These are phyloP conservation scores for Hipposideros armiger DNA, from an alignment of 2,113 vertebrate species.

Conservation along the genomic window DNA sequence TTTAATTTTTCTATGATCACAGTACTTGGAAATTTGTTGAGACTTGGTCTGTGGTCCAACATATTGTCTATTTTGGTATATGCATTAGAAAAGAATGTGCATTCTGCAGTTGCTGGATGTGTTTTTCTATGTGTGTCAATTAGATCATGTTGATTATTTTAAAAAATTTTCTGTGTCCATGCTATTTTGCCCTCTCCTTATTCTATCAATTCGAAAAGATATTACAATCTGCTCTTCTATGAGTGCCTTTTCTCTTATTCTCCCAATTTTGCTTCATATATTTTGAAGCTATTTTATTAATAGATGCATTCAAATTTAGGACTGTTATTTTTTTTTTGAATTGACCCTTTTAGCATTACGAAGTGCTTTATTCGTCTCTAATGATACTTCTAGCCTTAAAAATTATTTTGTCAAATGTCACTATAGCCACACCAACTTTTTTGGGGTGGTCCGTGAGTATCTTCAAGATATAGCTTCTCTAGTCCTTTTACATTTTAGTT, in stretches of 20 bases:
- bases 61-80: background rate
- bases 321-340: constrained; percentile 25
- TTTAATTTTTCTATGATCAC: constrained; percentile 36
- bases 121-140: background rate
- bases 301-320: background rate
- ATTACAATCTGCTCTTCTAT: background rate
- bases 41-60: background rate
- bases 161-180: background rate
- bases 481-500: background rate
- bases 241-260: background rate
- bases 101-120: background rate
- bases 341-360: background rate
- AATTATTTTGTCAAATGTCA: background rate
- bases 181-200: background rate
- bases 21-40: background rate
- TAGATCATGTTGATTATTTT: background rate
- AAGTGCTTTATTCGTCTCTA: constrained; percentile 28
- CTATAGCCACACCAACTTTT: background rate
- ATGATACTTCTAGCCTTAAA: background rate
- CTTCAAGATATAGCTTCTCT: background rate
- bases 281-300: background rate
- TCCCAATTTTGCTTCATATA: constrained; percentile 12
- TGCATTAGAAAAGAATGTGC: background rate
- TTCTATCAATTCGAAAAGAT: background rate
- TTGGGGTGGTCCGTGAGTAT: background rate